Evolutionary conservation across 2,797 vertebrate genomes (phyloP).

Genomic region (Platyrinchus mystaceus): DNA sequence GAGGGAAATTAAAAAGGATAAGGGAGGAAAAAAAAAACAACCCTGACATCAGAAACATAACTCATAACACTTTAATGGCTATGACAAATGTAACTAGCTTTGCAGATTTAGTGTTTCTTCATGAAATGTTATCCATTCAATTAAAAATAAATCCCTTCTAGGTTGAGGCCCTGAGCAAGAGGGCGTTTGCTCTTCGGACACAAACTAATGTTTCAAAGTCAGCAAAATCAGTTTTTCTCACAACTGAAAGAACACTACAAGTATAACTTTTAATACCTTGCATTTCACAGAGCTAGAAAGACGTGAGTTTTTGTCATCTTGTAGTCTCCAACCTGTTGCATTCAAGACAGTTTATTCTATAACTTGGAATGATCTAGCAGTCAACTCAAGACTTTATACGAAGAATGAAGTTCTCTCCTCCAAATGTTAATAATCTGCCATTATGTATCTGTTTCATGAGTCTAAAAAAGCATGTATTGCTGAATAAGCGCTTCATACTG

Average conservation of each 20-base stretch:
- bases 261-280: not conserved
- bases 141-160: not conserved
- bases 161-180: not conserved
- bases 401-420: not conserved
- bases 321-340: not conserved
- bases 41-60: not conserved
- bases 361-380: not conserved
- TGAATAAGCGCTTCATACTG: not conserved
- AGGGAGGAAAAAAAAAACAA: accelerated
- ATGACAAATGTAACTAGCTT: not conserved
- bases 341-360: not conserved
- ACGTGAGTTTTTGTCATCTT: not conserved
- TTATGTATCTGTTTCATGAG: not conserved
- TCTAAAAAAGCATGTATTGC: not conserved
- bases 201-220: not conserved
- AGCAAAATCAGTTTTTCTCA: not conserved
- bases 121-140: not conserved
- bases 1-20: not conserved
- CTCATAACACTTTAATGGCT: not conserved
- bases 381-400: not conserved
- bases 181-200: not conserved
- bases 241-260: not conserved
- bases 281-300: not conserved
- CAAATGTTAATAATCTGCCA: not conserved
- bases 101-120: not conserved